These are phyloP conservation scores for Tragelaphus imberbis DNA, from an alignment of 2,113 vertebrate genomes.

Conservation along the genomic window DNA sequence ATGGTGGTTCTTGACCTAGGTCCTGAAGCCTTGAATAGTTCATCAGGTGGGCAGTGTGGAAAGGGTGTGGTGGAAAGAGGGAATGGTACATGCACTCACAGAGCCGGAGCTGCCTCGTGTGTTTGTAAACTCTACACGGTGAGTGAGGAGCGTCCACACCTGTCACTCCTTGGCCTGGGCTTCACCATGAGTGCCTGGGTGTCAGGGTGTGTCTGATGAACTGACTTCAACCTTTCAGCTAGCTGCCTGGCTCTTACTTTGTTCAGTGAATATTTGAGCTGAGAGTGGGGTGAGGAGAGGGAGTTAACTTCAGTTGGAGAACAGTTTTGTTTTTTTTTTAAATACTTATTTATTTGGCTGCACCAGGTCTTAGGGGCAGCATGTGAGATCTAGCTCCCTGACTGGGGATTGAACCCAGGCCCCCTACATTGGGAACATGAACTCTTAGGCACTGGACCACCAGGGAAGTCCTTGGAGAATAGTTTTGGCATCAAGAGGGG, in stretches of 20 bases:
- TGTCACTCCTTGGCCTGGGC: not conserved
- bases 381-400: not conserved
- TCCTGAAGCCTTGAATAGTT: not conserved
- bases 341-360: not conserved
- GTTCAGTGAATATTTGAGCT: not conserved
- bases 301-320: not conserved
- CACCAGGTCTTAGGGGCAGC: accelerated
- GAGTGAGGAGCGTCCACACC: too few species aligned
- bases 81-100: accelerated
- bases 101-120: not conserved
- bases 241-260: not conserved
- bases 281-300: not conserved
- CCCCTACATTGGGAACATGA: not conserved
- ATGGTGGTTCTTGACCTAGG: not conserved
- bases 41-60: not conserved
- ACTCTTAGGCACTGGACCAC: not conserved
- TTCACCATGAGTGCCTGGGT: not conserved
- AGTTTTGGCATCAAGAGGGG: not conserved
- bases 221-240: not conserved
- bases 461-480: not conserved
- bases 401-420: not conserved
- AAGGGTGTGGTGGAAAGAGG: not conserved
- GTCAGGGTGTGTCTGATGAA: not conserved
- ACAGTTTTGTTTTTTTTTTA: not conserved
- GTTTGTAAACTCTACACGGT: not conserved